phyloP scores from a whole-genome alignment of 2,888 invertebrate genomes.

The Idaea biselata region DNA sequence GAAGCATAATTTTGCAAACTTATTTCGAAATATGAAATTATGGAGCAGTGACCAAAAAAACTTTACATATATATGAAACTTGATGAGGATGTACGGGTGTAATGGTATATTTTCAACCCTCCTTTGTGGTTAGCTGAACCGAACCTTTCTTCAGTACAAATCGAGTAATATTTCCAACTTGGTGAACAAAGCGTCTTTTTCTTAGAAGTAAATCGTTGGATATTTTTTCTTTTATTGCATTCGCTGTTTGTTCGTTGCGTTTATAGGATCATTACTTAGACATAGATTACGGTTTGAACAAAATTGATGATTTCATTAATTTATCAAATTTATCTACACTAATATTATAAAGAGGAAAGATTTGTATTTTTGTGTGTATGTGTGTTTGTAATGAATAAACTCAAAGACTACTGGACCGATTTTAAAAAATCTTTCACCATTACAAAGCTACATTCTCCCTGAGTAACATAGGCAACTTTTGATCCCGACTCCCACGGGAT shows the following conservation, averaged over 20 bases:
- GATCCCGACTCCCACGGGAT: too few species aligned
- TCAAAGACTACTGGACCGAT: too few species aligned
- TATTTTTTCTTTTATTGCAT: slow-evolving; percentile 51
- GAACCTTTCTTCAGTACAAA: slow-evolving; percentile 57
- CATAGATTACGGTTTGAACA: slow-evolving; percentile 10
- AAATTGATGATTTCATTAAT: not conserved
- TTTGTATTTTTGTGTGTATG: too few species aligned
- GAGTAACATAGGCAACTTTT: too few species aligned
- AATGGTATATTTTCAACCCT: slow-evolving; percentile 54
- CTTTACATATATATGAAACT: slow-evolving; percentile 42
- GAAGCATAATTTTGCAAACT: slow-evolving; percentile 36
- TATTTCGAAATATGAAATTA: slow-evolving; percentile 24
- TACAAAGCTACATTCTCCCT: too few species aligned
- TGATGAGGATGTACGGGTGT: slow-evolving; percentile 51
- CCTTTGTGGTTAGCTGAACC: slow-evolving; percentile 43
- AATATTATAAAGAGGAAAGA: too few species aligned
- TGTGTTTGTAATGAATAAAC: too few species aligned
- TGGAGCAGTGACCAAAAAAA: slow-evolving; percentile 11
- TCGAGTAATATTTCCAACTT: slow-evolving; percentile 70
- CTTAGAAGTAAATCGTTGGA: slow-evolving; percentile 50
- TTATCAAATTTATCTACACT: too few species aligned
- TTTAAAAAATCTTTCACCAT: too few species aligned
- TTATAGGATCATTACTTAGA: slow-evolving; percentile 8
- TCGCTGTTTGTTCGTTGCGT: slow-evolving; percentile 3
- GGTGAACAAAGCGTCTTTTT: slow-evolving; percentile 58